Conservation (phyloP, 2,113 vertebrate species). For the Brienomyrus brachyistius region DNA sequence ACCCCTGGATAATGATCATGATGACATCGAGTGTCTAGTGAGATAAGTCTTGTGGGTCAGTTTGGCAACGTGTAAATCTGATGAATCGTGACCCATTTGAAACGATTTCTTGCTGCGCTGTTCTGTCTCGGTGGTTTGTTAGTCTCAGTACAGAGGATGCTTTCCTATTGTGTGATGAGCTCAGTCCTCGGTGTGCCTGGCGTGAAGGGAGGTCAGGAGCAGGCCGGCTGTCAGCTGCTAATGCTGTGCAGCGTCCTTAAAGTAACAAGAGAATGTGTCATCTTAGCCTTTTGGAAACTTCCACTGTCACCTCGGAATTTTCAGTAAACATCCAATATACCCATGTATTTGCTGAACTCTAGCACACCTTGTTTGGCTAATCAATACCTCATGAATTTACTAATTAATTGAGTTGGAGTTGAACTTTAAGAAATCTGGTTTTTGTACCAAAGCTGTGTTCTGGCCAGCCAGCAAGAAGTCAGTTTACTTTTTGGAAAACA, state of each 20-base stretch:
- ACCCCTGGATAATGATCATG: neutral
- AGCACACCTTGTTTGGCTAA: neutral
- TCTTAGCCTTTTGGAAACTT: neutral
- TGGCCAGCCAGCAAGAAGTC: neutral
- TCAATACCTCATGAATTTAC: neutral
- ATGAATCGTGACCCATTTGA: neutral
- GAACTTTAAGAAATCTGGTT: neutral
- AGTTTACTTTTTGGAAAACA: neutral
- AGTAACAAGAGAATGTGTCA: neutral
- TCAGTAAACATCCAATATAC: neutral
- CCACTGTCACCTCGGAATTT: neutral
- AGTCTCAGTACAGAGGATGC: neutral
- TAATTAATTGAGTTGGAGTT: neutral
- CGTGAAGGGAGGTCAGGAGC: neutral
- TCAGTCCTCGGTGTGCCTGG: neutral
- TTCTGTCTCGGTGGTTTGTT: neutral
- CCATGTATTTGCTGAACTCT: neutral
- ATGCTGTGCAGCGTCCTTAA: neutral
- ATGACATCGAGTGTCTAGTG: neutral
- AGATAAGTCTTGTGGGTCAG: neutral
- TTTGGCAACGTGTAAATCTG: neutral
- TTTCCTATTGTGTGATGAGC: neutral
- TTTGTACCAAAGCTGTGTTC: neutral
- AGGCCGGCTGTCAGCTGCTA: neutral
- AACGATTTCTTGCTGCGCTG: neutral